Evolutionary conservation across 2,888 invertebrate genomes (phyloP), one percentile per base, ranked within the genome.

Genomic region (Temnothorax ravouxi): DNA sequence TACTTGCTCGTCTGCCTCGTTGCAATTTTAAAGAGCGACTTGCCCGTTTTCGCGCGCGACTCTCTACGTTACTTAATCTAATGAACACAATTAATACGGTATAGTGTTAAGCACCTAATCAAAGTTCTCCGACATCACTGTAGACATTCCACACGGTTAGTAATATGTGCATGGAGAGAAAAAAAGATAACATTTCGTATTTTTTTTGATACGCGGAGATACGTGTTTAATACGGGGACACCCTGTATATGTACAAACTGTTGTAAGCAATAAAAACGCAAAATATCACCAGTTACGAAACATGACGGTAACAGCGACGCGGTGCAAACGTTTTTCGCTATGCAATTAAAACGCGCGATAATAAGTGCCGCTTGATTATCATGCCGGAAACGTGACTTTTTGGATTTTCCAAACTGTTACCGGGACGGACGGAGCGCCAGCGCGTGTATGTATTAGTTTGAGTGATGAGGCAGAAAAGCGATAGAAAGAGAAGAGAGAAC

Each of bases 341-440:
- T n/a, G 84, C 89, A 90, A 90, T 90, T 90, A 88, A 88, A 89
- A 86, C 86, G 80, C 61, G 67, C 84, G 66, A 84, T 87, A 86
- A 88, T 88, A 88, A 88, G 84, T 81, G 90, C 38, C 83, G 90
- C 83, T 87, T 89, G 89, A 88, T 89, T 90, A 87, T 90, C 85
- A 77, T 72, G 59, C 82, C 64, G 84, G 86, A 87, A 88, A 90
- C 90, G 91, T 91, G 91, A 91, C 90, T 91, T 91, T 91, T 91
- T 90, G 86, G 89, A 88, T 91, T 90, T 89, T 89, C 86, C 87
- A 86, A 89, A 86, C 80, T 87, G 83, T 80, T 75, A 71, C 52
- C 83, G 71, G 54, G 29, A 67, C 64, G 25, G 11, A 71, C 34
- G 21, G 18, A 71, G 56, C 66, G 62, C 83, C 83, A 41, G 50